Conservation (phyloP, 2,113 vertebrate species). For the Danionella cerebrum region DNA sequence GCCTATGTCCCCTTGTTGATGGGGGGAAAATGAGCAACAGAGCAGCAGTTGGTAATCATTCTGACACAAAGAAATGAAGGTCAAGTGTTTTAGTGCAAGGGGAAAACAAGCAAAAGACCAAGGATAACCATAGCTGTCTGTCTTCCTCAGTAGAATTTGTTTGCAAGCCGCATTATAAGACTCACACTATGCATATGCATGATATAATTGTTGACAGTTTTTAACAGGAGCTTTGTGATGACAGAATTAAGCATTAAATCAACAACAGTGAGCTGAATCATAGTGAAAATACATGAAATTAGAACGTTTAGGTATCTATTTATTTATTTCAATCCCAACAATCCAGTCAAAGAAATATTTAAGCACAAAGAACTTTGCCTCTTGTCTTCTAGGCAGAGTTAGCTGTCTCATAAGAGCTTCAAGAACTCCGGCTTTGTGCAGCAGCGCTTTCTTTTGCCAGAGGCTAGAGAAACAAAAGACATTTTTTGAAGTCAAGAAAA, state of each 20-base stretch:
- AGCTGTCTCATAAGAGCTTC: not conserved
- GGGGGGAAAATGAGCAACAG: conserved; percentile 15
- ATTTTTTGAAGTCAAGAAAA: conserved; percentile 1
- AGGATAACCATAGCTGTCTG: not conserved
- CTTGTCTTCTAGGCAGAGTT: not conserved
- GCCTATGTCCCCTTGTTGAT: conserved; percentile 20
- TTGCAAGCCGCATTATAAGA: too few relatives aligned
- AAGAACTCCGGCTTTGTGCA: conserved; percentile 6
- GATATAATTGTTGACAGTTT: too few relatives aligned
- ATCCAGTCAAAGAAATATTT: not conserved
- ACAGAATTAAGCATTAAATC: too few relatives aligned
- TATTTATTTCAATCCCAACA: not conserved
- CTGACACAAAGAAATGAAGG: conserved; percentile 34
- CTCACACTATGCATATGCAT: too few relatives aligned
- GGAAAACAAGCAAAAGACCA: not conserved
- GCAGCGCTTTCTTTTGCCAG: conserved; percentile 4
- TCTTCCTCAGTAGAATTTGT: too few relatives aligned
- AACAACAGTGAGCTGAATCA: too few relatives aligned
- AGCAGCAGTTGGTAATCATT: conserved; percentile 30
- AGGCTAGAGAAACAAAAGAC: conserved; percentile 23
- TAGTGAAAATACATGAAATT: too few relatives aligned
- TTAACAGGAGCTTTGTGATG: too few relatives aligned
- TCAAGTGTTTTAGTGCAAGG: conserved; percentile 22
- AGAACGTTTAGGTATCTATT: not conserved
- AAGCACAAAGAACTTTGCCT: not conserved